Base-by-base conservation (phyloP, 2,113 vertebrate genomes). In the Brachyhypopomus gauderio region DNA sequence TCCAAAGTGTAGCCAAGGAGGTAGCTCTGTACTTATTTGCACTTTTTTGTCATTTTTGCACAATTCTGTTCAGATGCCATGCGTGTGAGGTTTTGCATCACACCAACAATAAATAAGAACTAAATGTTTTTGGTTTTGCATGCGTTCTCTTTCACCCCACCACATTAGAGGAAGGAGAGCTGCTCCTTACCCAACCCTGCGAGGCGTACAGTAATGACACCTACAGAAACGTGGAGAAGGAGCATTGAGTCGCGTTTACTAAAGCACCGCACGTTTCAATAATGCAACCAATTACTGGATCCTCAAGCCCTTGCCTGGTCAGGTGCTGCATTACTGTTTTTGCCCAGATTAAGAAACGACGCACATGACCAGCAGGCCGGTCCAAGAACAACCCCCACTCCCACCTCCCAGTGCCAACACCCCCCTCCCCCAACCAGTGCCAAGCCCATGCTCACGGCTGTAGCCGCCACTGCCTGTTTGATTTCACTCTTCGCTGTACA, bases 401-500 rank as follows among this genome's bases (percentile, higher is more conserved):
- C 73, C 16, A 60, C 58, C 30, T 30, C 30, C 20, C 45, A 22
- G 16, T 56, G 17, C 36, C 34, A 75, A 30, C 30, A 30, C 34
- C 38, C 12, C 60, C 38, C 8, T 1, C 20, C 56, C 5, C 20
- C 16, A 60, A 59, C 20, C 45, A 22, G 16, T 56, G 17, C 36
- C 34, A 75, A 34, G 58, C 30, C 63, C 56, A 66, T 12, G 59
- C 25, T 36, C 75, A 75, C 55, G 2, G 60, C 72, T 52, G 72
- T 58, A 59, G 71, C 58, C 63, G 77, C 82, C 71, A 72, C 77
- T 70, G 62, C n/a, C 71, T 7, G 48, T 63, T 22, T 45, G 48
- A 64, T 70, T 79, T 83, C 76, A 83, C 48, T 67, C 74, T 23
- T 69, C 56, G 34, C 71, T 83, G 76, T 62, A 74, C 71, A 41